Evolutionary conservation across 2,113 vertebrate species (phyloP).

Genomic region (Dunckerocampus dactyliophorus): DNA sequence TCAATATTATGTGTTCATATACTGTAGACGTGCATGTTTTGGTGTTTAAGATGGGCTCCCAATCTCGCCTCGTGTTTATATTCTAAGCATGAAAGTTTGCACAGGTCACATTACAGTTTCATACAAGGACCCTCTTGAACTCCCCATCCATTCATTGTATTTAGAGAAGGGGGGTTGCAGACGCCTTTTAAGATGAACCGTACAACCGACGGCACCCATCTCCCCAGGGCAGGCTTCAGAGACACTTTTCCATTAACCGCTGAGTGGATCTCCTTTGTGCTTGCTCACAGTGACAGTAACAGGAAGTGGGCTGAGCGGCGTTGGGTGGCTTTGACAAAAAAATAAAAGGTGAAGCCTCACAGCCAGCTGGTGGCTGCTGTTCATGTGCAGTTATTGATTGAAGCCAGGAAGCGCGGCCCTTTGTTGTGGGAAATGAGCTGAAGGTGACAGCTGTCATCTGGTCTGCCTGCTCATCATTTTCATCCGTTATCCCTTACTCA

Average conservation of each 20-base stretch:
- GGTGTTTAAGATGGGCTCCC: not conserved
- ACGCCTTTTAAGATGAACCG: constrained; percentile 40
- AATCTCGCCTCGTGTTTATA: not conserved
- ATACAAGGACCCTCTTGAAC: not conserved
- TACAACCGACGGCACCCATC: constrained; percentile 37
- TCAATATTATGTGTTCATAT: not conserved
- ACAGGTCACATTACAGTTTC: not conserved
- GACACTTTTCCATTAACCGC: constrained; percentile 41
- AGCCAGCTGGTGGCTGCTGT: constrained; percentile 35
- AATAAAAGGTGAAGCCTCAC: constrained; percentile 8
- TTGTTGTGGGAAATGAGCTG: constrained; percentile 15
- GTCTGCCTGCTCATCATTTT: not conserved
- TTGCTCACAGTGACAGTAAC: constrained; percentile 40
- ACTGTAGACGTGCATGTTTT: constrained; percentile 11
- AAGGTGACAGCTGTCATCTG: constrained; percentile 10
- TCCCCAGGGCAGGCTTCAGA: constrained; percentile 47
- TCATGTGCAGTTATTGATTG: constrained; percentile 39
- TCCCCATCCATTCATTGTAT: constrained; percentile 11
- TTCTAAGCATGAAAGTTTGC: not conserved
- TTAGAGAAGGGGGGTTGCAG: constrained; percentile 18
- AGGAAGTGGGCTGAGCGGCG: constrained; percentile 43
- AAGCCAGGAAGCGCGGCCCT: constrained; percentile 2
- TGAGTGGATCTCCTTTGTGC: constrained; percentile 61
- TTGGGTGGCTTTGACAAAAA: constrained; percentile 13
- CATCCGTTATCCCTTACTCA: too few species aligned